Evolutionary conservation across 2,888 invertebrate species (phyloP), one percentile per base, ranked within the genome.

Genomic region (Andrena bucephala): DNA sequence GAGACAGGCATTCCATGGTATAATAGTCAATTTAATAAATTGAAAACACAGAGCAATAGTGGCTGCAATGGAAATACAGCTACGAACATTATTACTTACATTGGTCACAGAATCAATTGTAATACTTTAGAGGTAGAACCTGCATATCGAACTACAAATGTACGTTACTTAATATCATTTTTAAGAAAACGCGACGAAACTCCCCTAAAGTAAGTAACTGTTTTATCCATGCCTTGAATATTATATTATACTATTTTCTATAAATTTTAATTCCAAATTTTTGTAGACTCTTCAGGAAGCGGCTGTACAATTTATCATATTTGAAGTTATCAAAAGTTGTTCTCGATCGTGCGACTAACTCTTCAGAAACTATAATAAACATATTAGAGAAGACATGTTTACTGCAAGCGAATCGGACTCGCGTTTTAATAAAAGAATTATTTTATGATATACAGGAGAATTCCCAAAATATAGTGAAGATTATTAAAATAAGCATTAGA

Each of bases 31-130:
- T 82, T 82, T 50, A 81, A 70, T 27, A 2, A 36, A 24, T 24
- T 10, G 10, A 82, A 82, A 71, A 75, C 62, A 5, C 70, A 67
- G 5, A 70, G 13, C 24, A 82, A 81, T 42, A 13, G 74, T 6
- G 1, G 0, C 16, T 29, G 0, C 3, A 5, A 33, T 24, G 20
- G 20, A 48, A 48, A 29, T 57, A 24, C 4, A 29, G 3, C 5
- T 50, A 4, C n/a, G 10, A 2, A 80, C 1, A 57, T 8, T 54
- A 81, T 81, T 33, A 7, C 0, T 33, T 82, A 70, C 6, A 60
- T 81, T 33, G 81, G 81, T 57, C 70, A 70, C 27, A 67, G 20
- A 10, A 82, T 82, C 59, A 70, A 81, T 50, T 81, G 81, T 27
- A 24, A 36, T 5, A 81, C 66, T 29, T 75, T 81, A 10, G 66